Percentiles rank a stretch among this genome's conserved stretches.
Conservation (phyloP, 2,888 invertebrate genomes). For the Pyrocoelia pectoralis region DNA sequence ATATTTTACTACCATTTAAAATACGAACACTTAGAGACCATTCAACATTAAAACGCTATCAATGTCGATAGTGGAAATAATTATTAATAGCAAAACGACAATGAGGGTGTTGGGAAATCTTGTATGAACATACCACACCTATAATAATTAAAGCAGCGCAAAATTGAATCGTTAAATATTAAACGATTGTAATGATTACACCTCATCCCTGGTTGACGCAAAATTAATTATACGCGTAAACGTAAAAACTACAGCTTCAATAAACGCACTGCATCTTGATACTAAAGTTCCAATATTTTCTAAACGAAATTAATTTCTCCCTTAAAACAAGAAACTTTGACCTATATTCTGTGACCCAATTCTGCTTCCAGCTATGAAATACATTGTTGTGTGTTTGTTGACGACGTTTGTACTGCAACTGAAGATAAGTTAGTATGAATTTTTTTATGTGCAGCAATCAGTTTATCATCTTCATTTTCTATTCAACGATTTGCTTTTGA, state of each 20-base stretch:
- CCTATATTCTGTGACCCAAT: conserved; percentile 6
- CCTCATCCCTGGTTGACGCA: not conserved
- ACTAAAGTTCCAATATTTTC: no score
- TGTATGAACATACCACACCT: conserved; percentile 1
- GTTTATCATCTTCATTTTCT: not conserved
- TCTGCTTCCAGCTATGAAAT: not conserved
- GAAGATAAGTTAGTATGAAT: not conserved
- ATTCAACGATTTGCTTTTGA: not conserved
- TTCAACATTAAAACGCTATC: no score
- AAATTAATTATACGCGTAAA: not conserved
- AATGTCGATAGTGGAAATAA: not conserved
- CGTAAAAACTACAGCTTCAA: no score
- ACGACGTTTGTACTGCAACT: not conserved
- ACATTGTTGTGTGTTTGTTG: not conserved
- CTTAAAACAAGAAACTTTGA: conserved; percentile 3
- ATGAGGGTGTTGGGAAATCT: conserved; percentile 1
- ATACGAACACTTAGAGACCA: no score
- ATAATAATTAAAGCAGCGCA: not conserved
- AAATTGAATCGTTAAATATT: conserved; percentile 5
- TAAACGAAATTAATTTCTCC: not conserved
- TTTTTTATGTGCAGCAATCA: not conserved
- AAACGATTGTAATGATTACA: not conserved
- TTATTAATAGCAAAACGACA: conserved; percentile 6
- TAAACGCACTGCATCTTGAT: no score
- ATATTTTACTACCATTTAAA: no score